Evolutionary conservation across 1,140 invertebrate genomes (phyloP).

Genomic region (Ips nitidus): DNA sequence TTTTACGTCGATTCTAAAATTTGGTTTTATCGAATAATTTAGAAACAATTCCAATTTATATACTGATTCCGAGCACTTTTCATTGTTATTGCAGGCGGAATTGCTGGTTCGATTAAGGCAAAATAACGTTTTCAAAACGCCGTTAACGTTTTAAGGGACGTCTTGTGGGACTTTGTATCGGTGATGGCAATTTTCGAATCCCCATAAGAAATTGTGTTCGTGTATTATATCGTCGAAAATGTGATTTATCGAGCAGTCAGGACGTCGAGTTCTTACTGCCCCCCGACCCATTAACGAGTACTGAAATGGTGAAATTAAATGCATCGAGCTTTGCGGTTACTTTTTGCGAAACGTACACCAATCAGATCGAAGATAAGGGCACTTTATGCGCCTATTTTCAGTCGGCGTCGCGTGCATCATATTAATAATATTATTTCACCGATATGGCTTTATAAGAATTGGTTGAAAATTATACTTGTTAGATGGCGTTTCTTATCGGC

Average conservation of each 20-base stretch:
- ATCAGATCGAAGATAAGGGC: conserved; percentile 22
- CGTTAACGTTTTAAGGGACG: too few relatives aligned
- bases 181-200: conserved; percentile 14
- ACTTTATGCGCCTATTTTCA: conserved; percentile 23
- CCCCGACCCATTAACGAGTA: conserved; percentile 13
- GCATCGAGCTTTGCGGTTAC: background rate
- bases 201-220: conserved; percentile 27
- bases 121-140: too few relatives aligned
- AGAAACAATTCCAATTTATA: too few relatives aligned
- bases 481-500: too few relatives aligned
- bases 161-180: background rate
- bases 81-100: too few relatives aligned
- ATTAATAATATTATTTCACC: background rate
- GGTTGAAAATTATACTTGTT: too few relatives aligned
- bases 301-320: conserved; percentile 20
- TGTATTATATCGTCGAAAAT: conserved; percentile 31
- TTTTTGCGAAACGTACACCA: conserved; percentile 27
- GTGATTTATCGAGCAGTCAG: conserved; percentile 27
- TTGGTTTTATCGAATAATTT: too few relatives aligned
- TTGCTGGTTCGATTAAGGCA: too few relatives aligned
- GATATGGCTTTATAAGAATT: too few relatives aligned
- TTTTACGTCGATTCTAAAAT: conserved; percentile 7
- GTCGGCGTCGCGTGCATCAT: conserved; percentile 17
- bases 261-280: conserved; percentile 9
- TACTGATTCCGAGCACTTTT: too few relatives aligned